Evolutionary conservation across 2,113 vertebrate species (phyloP), one percentile per base, ranked within the genome.

Genomic region (Cyanoderma ruficeps): DNA sequence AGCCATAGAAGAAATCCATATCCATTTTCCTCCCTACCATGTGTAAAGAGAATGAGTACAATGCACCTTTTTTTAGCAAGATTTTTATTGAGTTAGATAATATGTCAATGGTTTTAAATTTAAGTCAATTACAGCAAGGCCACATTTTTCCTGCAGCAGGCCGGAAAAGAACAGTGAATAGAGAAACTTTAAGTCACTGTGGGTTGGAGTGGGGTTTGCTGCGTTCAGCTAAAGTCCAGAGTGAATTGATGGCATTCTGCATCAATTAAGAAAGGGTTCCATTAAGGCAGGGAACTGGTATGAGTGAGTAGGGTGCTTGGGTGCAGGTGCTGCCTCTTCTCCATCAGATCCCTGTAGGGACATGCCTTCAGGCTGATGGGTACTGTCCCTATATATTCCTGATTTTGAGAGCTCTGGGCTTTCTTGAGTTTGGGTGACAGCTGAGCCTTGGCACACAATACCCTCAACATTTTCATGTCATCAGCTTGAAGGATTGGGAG

Each of bases 41-140:
- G 41, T 31, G 31, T 52, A 78, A 86, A 69, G 41, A 87, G 92
- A 88, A 81, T 0, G 15, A 94, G 70, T 55, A 89, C 89, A 96
- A 92, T 95, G 91, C 41, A 61, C 86, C 89, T 94, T 96, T 95
- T 95, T 93, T 96, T 95, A 93, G 92, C 86, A 84, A 64, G 69
- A 90, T 82, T 95, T 96, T 97, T 96, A 94, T 90, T 93, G 94
- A 92, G 65, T 87, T 96, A 83, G 93, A 95, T 83, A 95, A 92
- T 84, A 92, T 87, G 90, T 81, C 89, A 78, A 84, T 87, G 57
- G 81, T 68, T 96, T 94, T 81, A 89, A 88, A 77, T 83, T 78
- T 84, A 90, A 96, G 44, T 88, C 90, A 76, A 21, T 89, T 60
- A 70, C 42, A 70, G 64, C 88, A 89, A 93, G 94, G 92, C 90